These are phyloP conservation scores for Listronotus bonariensis DNA, from an alignment of 1,140 invertebrate genomes.

Conservation along the genomic window DNA sequence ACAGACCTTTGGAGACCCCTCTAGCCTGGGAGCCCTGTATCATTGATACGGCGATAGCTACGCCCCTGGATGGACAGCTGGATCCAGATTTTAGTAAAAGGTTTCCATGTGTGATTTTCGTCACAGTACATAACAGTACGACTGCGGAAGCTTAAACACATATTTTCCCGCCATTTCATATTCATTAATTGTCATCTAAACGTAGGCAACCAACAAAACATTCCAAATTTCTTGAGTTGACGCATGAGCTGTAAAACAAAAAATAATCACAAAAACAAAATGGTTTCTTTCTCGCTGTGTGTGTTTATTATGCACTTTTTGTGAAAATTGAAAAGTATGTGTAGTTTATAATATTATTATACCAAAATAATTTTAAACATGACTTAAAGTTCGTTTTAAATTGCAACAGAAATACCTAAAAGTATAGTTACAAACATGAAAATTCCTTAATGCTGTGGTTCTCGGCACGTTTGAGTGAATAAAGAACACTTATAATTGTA, in stretches of 20 bases:
- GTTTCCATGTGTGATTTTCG: too few relatives aligned
- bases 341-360: conserved; percentile 5
- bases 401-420: background rate
- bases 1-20: too few relatives aligned
- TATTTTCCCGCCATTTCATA: too few relatives aligned
- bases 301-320: conserved; percentile 53
- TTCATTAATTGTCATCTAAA: too few relatives aligned
- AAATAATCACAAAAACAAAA: conserved; percentile 53
- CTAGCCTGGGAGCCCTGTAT: too few relatives aligned
- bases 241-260: conserved; percentile 7
- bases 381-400: conserved; percentile 2
- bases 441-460: conserved; percentile 22
- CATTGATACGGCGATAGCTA: too few relatives aligned
- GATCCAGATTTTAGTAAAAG: too few relatives aligned
- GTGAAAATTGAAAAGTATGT: conserved; percentile 36
- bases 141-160: too few relatives aligned
- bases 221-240: background rate
- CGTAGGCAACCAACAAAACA: too few relatives aligned
- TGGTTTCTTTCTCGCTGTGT: conserved; percentile 50
- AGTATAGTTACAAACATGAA: background rate
- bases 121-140: too few relatives aligned
- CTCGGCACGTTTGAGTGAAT: conserved; percentile 24
- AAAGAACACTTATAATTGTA: background rate
- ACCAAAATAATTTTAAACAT: conserved; percentile 4
- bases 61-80: too few relatives aligned